Conservation (phyloP, 2,888 invertebrate species). For the Cyclophora albipunctata region DNA sequence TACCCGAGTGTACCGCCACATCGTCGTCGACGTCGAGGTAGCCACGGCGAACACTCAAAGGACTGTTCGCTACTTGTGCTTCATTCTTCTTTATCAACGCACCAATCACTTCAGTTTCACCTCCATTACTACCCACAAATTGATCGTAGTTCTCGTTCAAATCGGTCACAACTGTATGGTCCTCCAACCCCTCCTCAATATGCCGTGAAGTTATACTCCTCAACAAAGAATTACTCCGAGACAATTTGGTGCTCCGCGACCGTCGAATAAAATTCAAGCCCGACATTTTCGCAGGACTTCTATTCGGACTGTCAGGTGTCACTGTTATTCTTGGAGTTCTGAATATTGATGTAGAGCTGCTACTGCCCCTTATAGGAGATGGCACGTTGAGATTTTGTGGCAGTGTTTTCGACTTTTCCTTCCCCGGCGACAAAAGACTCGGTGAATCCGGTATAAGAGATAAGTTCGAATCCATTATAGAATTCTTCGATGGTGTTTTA, state of each 20-base stretch:
- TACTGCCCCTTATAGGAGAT: conserved; percentile 65
- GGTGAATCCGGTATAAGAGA: conserved; percentile 66
- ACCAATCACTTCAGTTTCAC: conserved; percentile 56
- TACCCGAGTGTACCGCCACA: conserved; percentile 84
- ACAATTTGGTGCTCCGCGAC: conserved; percentile 83
- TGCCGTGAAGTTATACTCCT: conserved; percentile 73
- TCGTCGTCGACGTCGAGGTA: conserved; percentile 79
- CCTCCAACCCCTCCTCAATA: conserved; percentile 63
- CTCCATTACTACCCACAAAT: conserved; percentile 56
- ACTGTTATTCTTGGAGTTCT: conserved; percentile 61
- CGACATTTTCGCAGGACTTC: conserved; percentile 70
- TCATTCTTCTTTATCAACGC: conserved; percentile 67
- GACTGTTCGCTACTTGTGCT: conserved; percentile 58
- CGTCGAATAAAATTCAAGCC: conserved; percentile 79
- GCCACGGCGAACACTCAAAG: conserved; percentile 61
- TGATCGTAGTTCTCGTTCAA: conserved; percentile 59
- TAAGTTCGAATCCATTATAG: conserved; percentile 60
- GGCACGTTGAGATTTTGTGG: conserved; percentile 74
- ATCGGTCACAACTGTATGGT: conserved; percentile 52
- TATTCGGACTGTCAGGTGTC: conserved; percentile 67
- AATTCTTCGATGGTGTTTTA: conserved; percentile 44
- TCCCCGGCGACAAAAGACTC: conserved; percentile 56
- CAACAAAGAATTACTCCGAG: conserved; percentile 79
- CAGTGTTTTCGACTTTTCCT: conserved; percentile 77
- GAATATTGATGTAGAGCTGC: conserved; percentile 64